Evolutionary conservation across 2,888 invertebrate genomes (phyloP), one percentile per base, ranked within the genome.

Genomic region (Pelosia muscerda): DNA sequence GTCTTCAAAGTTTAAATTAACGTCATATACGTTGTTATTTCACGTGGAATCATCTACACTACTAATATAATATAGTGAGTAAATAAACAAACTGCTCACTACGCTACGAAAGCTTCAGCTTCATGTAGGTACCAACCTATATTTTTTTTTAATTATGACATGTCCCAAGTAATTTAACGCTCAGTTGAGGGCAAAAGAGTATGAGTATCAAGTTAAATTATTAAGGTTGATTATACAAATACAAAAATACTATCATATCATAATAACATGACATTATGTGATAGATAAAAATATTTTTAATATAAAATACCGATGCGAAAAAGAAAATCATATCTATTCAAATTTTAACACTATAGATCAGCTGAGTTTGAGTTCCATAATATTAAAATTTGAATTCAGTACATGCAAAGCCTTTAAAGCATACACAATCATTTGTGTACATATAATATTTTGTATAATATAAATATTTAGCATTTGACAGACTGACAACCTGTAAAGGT

Each of bases 151-250:
- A 26, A 56, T 63, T 63, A 56, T 31, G n/a, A 53, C 10, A 2
- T 28, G 23, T 19, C 15, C 22, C 25, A 59, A 65, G 59, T 25
- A 59, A 59, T 59, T 65, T 59, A 34, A 53, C 59, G 42, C 15
- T 54, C 10, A 42, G 57, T 15, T 54, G 53, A 19, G 53, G 15
- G 25, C 23, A 15, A 59, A 64, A 42, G 57, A 42, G 42, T 34
- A 58, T 59, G 58, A 65, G 31, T 54, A 23, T 34, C 49, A 61
- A 28, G 26, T 61, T 19, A 1, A 26, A 25, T 49, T 49, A 49
- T 60, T 49, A n/a, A n/a, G 49, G 6, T n/a, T 49, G n/a, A n/a
- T n/a, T n/a, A n/a, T n/a, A n/a, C n/a, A n/a, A n/a, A 42, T 34
- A 34, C n/a, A 58, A 22, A 58, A 34, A 15, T 23, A 15, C 23